Conservation (phyloP, 2,888 invertebrate genomes). For the Carcina quercana region DNA sequence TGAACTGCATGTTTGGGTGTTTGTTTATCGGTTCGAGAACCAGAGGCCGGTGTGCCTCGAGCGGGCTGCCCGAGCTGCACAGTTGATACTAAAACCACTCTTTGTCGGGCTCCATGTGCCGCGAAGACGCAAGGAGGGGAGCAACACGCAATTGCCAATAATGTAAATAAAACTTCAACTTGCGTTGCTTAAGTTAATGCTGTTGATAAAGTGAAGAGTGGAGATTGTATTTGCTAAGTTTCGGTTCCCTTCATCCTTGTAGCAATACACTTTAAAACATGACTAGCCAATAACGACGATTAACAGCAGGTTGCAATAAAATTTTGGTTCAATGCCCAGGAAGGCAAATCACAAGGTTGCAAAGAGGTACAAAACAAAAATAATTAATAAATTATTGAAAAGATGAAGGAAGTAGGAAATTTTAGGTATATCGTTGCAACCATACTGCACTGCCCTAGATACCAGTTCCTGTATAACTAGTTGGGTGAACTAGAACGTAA, state of each 20-base stretch:
- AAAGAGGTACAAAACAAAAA: no score
- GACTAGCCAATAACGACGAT: no score
- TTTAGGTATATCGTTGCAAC: neutral
- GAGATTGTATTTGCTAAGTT: no score
- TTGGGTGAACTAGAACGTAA: slow-evolving; percentile 25
- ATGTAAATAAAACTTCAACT: slow-evolving; percentile 54
- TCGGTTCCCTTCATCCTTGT: no score
- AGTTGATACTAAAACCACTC: slow-evolving; percentile 48
- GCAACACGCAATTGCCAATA: slow-evolving; percentile 58
- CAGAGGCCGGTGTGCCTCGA: slow-evolving; percentile 38
- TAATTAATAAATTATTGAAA: no score
- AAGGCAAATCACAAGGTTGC: no score
- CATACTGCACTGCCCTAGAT: slow-evolving; percentile 4
- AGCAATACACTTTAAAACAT: no score
- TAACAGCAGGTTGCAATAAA: no score
- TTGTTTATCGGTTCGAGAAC: slow-evolving; percentile 21
- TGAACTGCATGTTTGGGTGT: slow-evolving; percentile 48
- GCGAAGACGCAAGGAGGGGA: slow-evolving; percentile 41
- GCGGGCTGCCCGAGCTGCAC: slow-evolving; percentile 48
- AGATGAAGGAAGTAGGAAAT: no score
- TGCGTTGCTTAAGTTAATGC: slow-evolving; percentile 41
- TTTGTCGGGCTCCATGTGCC: slow-evolving; percentile 28
- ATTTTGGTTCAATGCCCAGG: no score
- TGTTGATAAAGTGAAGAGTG: slow-evolving; percentile 29
- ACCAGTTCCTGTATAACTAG: slow-evolving; percentile 20